Base-by-base conservation (phyloP, 1,140 invertebrate genomes). In the Drosophila asahinai region DNA sequence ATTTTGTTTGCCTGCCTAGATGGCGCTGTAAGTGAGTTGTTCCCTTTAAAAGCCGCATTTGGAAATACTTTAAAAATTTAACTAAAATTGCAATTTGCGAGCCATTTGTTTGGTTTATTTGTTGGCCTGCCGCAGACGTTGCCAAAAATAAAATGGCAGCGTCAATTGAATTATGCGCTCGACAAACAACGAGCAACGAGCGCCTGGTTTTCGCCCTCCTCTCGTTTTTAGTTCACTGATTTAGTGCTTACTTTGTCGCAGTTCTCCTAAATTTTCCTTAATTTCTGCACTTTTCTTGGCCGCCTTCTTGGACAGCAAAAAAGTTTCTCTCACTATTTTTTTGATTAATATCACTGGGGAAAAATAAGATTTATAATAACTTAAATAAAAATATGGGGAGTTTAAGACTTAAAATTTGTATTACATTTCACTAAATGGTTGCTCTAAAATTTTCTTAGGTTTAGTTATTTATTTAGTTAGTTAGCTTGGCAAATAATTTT, bases 101-200 rank as follows among this genome's bases (percentile, higher is more conserved):
- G 33, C 14, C 33, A 22, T 22, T 55, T 55, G 30, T 19, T 33
- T 61, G 48, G 14, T 36, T 19, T 25, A 60, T 45, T 42, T n/a
- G 3, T 15, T 17, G 43, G 9, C 11, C 59, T 61, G 59, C 45
- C 22, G 11, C 17, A 51, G 61, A 51, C 22, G 48, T 45, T 66
- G 25, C 64, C 72, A 58, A 63, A 25, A 38, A 38, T 14, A 1
- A 61, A 79, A 62, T 45, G 68, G 64, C 60, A 61, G 66, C 68
- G 61, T 42, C 70, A 83, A 83, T 83, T 83, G 76, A 83, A 83
- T 83, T 83, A 83, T 83, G 80, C 61, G 65, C 58, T 66, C 52
- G 65, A 61, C 75, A 82, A 79, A 75, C 80, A 83, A 33, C 30
- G 30, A 60, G 64, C 63, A 58, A 62, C 22, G 22, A 49, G 64